Evolutionary conservation across 2,113 vertebrate genomes (phyloP).

Genomic region (Myotis lucifugus): DNA sequence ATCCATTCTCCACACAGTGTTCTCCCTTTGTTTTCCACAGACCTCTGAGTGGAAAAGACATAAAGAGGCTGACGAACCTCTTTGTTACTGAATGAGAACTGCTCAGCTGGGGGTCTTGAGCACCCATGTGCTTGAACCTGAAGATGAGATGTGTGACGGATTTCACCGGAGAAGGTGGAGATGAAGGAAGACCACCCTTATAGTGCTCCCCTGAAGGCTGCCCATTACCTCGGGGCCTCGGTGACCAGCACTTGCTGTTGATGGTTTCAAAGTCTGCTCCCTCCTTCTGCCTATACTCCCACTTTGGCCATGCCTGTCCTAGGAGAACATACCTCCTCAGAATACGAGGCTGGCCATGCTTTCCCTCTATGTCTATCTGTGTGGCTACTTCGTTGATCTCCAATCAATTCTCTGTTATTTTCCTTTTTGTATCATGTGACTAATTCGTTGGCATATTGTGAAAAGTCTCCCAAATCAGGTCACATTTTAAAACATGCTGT

Average conservation of each 20-base stretch:
- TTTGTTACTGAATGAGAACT: neutral
- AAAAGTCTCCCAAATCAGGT: neutral
- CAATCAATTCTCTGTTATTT: neutral
- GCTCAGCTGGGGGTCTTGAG: neutral
- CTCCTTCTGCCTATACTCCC: neutral
- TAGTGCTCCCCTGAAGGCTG: fast-evolving
- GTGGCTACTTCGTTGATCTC: neutral
- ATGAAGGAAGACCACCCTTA: fast-evolving
- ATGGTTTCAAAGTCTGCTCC: no score
- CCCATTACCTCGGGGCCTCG: fast-evolving
- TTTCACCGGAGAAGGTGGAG: neutral
- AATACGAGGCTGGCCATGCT: fast-evolving
- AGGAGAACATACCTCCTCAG: neutral
- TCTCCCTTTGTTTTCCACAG: conserved; percentile 2
- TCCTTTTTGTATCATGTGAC: no score
- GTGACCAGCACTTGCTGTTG: neutral
- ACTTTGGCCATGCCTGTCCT: fast-evolving
- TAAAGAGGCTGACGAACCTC: fast-evolving
- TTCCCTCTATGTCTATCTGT: fast-evolving
- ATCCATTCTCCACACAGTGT: fast-evolving
- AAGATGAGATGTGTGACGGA: neutral
- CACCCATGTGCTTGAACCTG: neutral
- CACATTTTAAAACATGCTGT: neutral
- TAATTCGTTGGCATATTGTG: neutral
- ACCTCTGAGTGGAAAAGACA: neutral